Percentiles rank a stretch among this genome's conserved stretches.
phyloP scores from a whole-genome alignment of 2,888 invertebrate species.

The Trachelus stipa region DNA sequence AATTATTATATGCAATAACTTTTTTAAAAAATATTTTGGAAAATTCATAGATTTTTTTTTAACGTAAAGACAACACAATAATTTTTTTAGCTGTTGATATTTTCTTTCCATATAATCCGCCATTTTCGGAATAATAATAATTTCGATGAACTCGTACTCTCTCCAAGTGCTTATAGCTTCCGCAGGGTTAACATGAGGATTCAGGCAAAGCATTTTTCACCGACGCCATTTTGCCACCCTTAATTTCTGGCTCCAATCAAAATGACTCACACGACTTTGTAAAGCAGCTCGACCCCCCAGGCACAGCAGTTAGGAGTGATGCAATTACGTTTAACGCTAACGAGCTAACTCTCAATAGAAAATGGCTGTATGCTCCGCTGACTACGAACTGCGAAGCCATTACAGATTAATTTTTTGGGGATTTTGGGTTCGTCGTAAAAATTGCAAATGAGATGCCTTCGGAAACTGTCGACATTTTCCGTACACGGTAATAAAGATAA shows the following conservation, averaged over 20 bases:
- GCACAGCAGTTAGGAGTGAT: conserved; percentile 55
- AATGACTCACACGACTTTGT: conserved; percentile 59
- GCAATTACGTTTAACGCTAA: conserved; percentile 65
- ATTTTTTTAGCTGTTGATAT: neutral
- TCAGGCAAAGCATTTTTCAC: conserved; percentile 7
- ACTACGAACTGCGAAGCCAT: conserved; percentile 62
- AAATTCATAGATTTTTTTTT: neutral
- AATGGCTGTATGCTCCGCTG: conserved; percentile 66
- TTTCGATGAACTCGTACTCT: neutral
- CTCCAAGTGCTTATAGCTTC: neutral
- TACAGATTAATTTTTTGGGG: conserved; percentile 40
- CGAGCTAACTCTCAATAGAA: conserved; percentile 65
- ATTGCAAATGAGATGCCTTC: neutral
- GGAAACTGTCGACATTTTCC: neutral
- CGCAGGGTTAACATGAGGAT: neutral
- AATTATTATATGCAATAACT: neutral
- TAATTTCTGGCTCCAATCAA: conserved; percentile 62
- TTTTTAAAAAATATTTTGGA: neutral
- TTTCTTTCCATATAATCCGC: neutral
- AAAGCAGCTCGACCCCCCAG: conserved; percentile 43
- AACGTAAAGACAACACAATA: neutral
- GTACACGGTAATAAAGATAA: neutral
- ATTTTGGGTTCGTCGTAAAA: conserved; percentile 16
- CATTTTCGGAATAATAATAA: neutral
- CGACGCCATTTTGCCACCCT: conserved; percentile 55